Base-by-base conservation (phyloP, 2,888 invertebrate species). In the Masnerella sp. region DNA sequence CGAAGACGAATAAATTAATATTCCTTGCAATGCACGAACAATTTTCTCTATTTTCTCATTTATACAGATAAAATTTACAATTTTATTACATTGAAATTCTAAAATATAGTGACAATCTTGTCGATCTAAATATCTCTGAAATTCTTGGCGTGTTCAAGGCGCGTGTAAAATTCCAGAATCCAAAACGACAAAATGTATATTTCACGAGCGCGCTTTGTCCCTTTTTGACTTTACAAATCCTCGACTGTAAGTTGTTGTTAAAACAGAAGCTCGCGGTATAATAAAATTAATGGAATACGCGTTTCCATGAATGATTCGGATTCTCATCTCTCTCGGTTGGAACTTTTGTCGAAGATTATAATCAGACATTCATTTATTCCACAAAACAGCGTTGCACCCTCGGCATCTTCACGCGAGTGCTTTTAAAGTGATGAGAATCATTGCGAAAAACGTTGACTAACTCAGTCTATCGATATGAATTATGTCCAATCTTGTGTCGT, bases 381-480 rank as follows among this genome's bases (percentile, higher is more conserved):
- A 36, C 52, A 56, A 56, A 65, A 61, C 65, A 73, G 30, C 32
- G 51, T 40, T 59, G 43, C 47, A 42, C 62, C 58, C 49, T 52
- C 32, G 34, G 25, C 47, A 49, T 47, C 56, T 65, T 61, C 56
- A 64, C 67, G 59, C 56, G 61, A 76, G 77, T 72, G 77, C 74
- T 78, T 78, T 78, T 72, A 78, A 79, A 80, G 76, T 76, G 77
- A 79, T 79, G 79, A 76, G 74, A 76, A 77, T 72, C 71, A 62
- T 77, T 74, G 71, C 59, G 73, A 75, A 43, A 54, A 67, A 61
- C 56, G 51, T 49, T 45, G 38, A 47, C 61, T 61, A 51, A 62
- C 51, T 51, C 28, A 15, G 20, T 32, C 32, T 51, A 62, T 62
- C 62, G 62, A 42, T 61, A 34, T 36, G 49, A 45, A 40, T 45